Evolutionary conservation across 2,113 vertebrate genomes (phyloP), one percentile per base, ranked within the genome.

Genomic region (Nesospiza acunhae): DNA sequence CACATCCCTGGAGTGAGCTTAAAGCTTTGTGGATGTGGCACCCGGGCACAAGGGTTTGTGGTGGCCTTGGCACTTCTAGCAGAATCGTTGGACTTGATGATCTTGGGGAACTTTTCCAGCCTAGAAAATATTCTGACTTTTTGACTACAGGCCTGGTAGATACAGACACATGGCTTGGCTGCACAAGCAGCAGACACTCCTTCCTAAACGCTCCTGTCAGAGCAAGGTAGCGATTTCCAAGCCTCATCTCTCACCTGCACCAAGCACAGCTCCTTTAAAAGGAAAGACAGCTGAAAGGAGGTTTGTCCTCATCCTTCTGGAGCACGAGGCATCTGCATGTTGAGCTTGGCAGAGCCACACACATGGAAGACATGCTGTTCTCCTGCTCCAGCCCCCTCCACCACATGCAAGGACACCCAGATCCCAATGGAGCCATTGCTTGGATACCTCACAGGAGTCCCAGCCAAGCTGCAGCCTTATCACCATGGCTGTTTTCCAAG

Each of bases 391-490:
- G 37, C 70, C 58, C 58, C 58, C 28, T 87, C 24, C 20, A 72
- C 17, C 77, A 47, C 5, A 1, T 37, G 28, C 31, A n/a, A 66
- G 58, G 82, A 76, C 62, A 79, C 26, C 17, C 46, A 26, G 41
- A 23, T 64, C 44, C 44, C 74, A 72, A 13, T 4, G 20, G 13
- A 72, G 8, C 66, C 44, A 7, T 14, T 22, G 24, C 52, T 64
- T 33, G 15, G 21, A 13, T 35, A 17, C 33, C 39, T 44, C 11
- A 1, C 1, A 4, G 0, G 4, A 74, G 14, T 14, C 37, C 42
- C 28, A 33, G 92, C 68, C 84, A 81, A 81, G 39, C 16, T 42
- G 10, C 27, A 64, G 63, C 75, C 69, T 84, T 39, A 22, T 14
- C 3, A 0, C 28, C 10, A 12, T 3, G 1, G 21, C 30, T 58